These are phyloP conservation scores for Tiliacea citrago DNA, from an alignment of 2,888 invertebrate genomes.

Conservation along the genomic window DNA sequence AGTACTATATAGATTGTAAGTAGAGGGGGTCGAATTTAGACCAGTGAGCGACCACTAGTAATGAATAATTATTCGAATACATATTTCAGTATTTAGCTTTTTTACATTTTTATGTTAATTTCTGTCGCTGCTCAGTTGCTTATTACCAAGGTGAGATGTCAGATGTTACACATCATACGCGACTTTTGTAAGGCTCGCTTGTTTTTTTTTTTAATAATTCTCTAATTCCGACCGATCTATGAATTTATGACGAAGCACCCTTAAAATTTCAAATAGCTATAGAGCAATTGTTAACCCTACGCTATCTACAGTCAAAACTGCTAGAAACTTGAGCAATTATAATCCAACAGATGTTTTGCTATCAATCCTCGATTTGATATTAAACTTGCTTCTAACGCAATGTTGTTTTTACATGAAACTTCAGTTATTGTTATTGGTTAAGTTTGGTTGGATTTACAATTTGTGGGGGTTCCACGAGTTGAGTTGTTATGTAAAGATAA, in stretches of 20 bases:
- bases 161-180: too few relatives aligned
- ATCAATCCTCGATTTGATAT: slow-evolving; percentile 51
- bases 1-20: too few relatives aligned
- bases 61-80: too few relatives aligned
- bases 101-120: too few relatives aligned
- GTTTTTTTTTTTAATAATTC: not conserved
- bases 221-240: too few relatives aligned
- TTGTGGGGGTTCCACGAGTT: not conserved
- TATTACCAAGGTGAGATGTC: too few relatives aligned
- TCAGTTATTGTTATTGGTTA: slow-evolving; percentile 57
- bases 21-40: too few relatives aligned
- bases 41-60: too few relatives aligned
- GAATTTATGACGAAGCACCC: not conserved
- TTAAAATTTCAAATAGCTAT: slow-evolving; percentile 3
- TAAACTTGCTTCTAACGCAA: slow-evolving; percentile 40
- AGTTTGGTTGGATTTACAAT: slow-evolving; percentile 63
- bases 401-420: slow-evolving; percentile 64
- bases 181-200: too few relatives aligned
- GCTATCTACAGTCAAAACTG: slow-evolving; percentile 29
- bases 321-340: slow-evolving; percentile 58
- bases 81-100: too few relatives aligned
- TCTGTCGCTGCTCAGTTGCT: too few relatives aligned
- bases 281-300: slow-evolving; percentile 38
- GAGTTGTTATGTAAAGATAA: not conserved
- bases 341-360: slow-evolving; percentile 58